These are phyloP conservation scores for Erebia epiphron DNA, from an alignment of 2,888 invertebrate genomes.

Conservation along the genomic window DNA sequence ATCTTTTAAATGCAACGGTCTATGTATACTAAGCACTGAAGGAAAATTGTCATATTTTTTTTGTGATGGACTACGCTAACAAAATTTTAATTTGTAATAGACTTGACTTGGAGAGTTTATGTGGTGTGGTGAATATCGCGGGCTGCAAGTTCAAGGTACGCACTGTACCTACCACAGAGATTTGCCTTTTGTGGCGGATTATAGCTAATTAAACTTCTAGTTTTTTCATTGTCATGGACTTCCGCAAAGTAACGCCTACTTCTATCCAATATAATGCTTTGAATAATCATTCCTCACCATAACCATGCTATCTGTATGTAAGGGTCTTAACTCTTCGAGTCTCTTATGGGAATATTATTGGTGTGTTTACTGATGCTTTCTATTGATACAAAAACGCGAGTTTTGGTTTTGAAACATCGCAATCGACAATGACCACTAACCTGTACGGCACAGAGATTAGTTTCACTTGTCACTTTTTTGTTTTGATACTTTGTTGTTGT, in stretches of 20 bases:
- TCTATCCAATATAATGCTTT: too few relatives aligned
- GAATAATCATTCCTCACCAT: neutral
- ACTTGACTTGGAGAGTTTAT: too few relatives aligned
- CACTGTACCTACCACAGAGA: too few relatives aligned
- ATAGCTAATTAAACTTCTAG: too few relatives aligned
- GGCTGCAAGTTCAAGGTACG: too few relatives aligned
- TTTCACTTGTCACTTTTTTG: slow-evolving; percentile 25
- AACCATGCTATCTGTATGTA: neutral
- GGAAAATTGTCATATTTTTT: neutral
- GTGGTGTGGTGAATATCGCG: too few relatives aligned
- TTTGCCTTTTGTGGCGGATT: too few relatives aligned
- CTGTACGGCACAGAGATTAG: slow-evolving; percentile 30
- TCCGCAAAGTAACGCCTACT: too few relatives aligned
- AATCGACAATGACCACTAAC: slow-evolving; percentile 26
- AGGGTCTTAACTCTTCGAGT: slow-evolving; percentile 34
- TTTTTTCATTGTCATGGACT: too few relatives aligned
- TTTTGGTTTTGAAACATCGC: slow-evolving; percentile 30
- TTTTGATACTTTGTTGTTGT: slow-evolving; percentile 27
- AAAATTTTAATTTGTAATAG: too few relatives aligned
- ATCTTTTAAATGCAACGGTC: neutral
- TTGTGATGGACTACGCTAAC: neutral
- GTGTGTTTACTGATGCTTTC: slow-evolving; percentile 54
- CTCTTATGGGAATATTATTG: slow-evolving; percentile 64
- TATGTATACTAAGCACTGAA: neutral
- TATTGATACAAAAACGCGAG: slow-evolving; percentile 42